These are phyloP conservation scores for Palythoa grandis DNA, from an alignment of 92 coral and sea anemone species.

Conservation along the genomic window DNA sequence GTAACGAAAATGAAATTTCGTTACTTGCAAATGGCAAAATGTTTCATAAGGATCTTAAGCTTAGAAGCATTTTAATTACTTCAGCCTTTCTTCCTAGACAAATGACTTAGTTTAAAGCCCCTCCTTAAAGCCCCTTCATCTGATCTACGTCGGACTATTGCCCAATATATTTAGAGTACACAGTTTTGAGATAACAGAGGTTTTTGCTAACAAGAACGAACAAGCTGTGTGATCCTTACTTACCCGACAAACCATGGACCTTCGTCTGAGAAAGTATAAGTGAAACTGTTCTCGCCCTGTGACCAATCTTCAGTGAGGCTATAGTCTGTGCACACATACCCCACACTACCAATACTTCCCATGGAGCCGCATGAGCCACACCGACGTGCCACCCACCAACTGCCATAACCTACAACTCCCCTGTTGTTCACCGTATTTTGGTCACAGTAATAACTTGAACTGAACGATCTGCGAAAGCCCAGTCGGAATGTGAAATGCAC, in stretches of 20 bases:
- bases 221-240: too few relatives aligned
- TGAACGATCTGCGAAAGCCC: slow-evolving; percentile 49
- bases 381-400: slow-evolving; percentile 20
- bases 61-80: too few relatives aligned
- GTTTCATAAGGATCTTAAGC: too few relatives aligned
- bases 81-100: too few relatives aligned
- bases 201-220: too few relatives aligned
- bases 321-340: slow-evolving; percentile 49
- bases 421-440: slow-evolving; percentile 15
- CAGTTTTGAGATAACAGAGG: too few relatives aligned
- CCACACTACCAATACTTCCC: slow-evolving; percentile 7
- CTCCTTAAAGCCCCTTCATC: too few relatives aligned
- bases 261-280: slow-evolving; percentile 3
- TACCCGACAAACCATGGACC: slow-evolving; percentile 40
- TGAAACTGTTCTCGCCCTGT: slow-evolving; percentile 52
- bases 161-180: too few relatives aligned
- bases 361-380: neutral
- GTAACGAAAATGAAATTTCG: too few relatives aligned
- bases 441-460: slow-evolving; percentile 41
- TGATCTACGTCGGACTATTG: too few relatives aligned
- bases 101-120: too few relatives aligned
- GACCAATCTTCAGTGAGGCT: slow-evolving; percentile 61
- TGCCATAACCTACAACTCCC: slow-evolving; percentile 18
- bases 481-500: slow-evolving; percentile 49
- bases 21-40: too few relatives aligned